Evolutionary conservation across 1,140 invertebrate species (phyloP).

Genomic region (Uloborus diversus): DNA sequence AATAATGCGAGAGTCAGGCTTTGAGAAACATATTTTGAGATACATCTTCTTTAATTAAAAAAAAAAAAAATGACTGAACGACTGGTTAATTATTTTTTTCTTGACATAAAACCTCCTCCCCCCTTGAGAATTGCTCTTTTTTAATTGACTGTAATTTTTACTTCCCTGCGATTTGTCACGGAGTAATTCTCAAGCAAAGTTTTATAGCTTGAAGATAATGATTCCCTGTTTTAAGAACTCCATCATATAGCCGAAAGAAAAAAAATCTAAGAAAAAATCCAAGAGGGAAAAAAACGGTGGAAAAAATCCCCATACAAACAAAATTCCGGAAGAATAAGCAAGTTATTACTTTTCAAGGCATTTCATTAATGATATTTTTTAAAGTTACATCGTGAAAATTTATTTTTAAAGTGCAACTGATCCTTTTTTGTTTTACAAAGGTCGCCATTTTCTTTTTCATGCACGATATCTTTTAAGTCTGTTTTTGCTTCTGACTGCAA

Average conservation of each 20-base stretch:
- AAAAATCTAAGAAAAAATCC: constrained; percentile 11
- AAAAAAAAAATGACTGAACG: too few relatives aligned
- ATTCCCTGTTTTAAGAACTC: constrained; percentile 41
- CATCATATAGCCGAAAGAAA: constrained; percentile 11
- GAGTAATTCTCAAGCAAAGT: constrained; percentile 40
- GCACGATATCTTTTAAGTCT: background rate
- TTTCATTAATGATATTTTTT: constrained; percentile 43
- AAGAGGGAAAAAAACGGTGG: background rate
- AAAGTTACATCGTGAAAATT: background rate
- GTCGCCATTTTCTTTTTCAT: constrained; percentile 11
- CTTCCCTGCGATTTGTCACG: constrained; percentile 39
- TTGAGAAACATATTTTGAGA: too few relatives aligned
- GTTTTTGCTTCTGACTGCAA: background rate
- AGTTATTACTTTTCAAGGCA: constrained; percentile 52
- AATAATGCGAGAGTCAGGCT: too few relatives aligned
- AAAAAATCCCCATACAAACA: constrained; percentile 38
- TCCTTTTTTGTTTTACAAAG: background rate
- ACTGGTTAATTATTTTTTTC: background rate
- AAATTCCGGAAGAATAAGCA: constrained; percentile 54
- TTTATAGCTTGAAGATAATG: constrained; percentile 46
- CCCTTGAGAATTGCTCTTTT: background rate
- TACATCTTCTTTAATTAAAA: too few relatives aligned
- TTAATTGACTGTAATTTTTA: constrained; percentile 42
- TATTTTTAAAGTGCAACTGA: background rate
- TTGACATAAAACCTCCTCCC: background rate